phyloP scores from a whole-genome alignment of 23 tunicate species.

The Halocynthia roretzi region DNA sequence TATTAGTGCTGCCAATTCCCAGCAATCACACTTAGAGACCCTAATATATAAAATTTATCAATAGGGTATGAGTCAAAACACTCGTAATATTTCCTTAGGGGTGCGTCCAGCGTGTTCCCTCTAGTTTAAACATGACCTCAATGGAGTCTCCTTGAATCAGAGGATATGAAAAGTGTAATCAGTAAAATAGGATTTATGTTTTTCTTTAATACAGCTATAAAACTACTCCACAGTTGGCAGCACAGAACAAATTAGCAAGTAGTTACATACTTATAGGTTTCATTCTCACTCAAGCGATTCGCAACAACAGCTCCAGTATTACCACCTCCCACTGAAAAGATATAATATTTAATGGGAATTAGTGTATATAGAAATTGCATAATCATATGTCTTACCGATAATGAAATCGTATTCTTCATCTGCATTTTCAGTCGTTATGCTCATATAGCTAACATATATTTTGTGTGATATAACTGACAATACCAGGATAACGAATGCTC shows the following conservation, averaged over 20 bases:
- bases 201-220: background rate
- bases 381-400: constrained; percentile 12
- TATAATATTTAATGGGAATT: background rate
- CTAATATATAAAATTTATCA: too few relatives aligned
- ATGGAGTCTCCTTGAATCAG: too few relatives aligned
- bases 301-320: constrained; percentile 45
- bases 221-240: background rate
- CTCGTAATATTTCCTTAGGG: too few relatives aligned
- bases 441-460: constrained; percentile 11
- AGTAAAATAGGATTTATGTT: too few relatives aligned
- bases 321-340: constrained; percentile 40
- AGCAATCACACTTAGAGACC: background rate
- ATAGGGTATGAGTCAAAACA: too few relatives aligned
- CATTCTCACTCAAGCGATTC: constrained; percentile 30
- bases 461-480: background rate
- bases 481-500: background rate
- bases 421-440: constrained; percentile 19
- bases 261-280: constrained; percentile 4
- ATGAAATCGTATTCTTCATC: constrained; percentile 50
- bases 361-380: background rate
- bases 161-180: too few relatives aligned
- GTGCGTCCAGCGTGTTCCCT: too few relatives aligned
- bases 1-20: background rate
- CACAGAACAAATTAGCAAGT: background rate
- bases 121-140: too few relatives aligned